Percentiles rank a stretch among this genome's conserved stretches.
phyloP scores from a whole-genome alignment of 2,888 invertebrate genomes.

The Phytoseiulus persimilis region DNA sequence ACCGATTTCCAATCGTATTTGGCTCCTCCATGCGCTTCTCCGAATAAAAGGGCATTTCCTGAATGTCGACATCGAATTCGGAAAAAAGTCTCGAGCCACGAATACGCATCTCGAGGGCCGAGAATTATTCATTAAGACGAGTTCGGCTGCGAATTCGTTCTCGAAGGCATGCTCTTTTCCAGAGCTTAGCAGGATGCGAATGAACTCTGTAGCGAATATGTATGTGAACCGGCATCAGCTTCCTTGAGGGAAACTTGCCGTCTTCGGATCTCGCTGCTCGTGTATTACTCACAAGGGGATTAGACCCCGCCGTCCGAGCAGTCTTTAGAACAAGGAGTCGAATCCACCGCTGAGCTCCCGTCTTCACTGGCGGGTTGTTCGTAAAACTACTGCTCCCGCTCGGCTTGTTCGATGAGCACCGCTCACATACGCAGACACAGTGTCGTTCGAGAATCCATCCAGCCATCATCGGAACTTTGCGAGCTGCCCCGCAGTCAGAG shows the following conservation, averaged over 20 bases:
- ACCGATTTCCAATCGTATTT: not conserved
- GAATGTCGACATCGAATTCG: no score
- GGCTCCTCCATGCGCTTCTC: not conserved
- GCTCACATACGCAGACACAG: not conserved
- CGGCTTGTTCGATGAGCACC: not conserved
- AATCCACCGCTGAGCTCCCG: not conserved
- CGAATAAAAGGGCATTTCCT: no score
- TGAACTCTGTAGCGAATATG: not conserved
- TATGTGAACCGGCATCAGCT: not conserved
- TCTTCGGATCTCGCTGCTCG: not conserved
- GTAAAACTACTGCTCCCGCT: not conserved
- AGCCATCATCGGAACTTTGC: no score
- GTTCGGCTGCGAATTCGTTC: no score
- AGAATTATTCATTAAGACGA: no score
- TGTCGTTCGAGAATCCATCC: no score
- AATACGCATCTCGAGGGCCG: no score
- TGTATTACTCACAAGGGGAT: constrained; percentile 5
- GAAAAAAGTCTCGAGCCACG: no score
- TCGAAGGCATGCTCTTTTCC: no score
- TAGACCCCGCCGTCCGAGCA: not conserved
- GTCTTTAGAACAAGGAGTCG: not conserved
- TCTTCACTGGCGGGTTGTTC: not conserved
- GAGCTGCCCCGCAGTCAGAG: no score
- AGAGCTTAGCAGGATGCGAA: not conserved
- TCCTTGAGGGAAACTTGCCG: not conserved